phyloP scores from a whole-genome alignment of 2,888 invertebrate species.

The Drosophila melanosoma region DNA sequence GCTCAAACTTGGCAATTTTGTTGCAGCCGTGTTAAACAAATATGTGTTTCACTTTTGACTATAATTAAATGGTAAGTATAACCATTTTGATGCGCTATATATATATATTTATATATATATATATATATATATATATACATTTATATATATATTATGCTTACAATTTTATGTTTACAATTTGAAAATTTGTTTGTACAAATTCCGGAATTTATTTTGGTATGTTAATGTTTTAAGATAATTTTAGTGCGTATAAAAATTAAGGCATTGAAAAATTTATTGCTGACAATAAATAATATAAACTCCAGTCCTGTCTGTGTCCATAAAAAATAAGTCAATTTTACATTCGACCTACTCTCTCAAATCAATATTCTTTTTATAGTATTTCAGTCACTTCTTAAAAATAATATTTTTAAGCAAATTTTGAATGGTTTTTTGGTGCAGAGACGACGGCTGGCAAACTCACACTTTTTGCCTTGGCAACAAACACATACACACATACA shows the following conservation, averaged over 20 bases:
- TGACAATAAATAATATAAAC: not conserved
- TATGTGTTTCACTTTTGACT: not conserved
- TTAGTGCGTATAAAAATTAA: not conserved
- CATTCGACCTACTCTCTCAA: not conserved
- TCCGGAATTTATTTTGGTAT: no score
- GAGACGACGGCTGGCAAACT: slow-evolving; percentile 28
- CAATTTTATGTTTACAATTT: no score
- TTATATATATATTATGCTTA: no score
- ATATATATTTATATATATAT: not conserved
- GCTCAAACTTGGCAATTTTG: slow-evolving; percentile 36
- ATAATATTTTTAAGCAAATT: slow-evolving; percentile 5
- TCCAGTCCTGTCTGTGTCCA: not conserved
- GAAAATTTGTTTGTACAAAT: no score
- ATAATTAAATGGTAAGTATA: not conserved
- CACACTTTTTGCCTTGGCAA: slow-evolving; percentile 53
- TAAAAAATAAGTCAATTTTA: not conserved
- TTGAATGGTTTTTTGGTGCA: slow-evolving; percentile 34
- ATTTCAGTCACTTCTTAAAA: not conserved
- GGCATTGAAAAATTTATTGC: not conserved
- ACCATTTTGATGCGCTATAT: not conserved
- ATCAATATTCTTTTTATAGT: not conserved
- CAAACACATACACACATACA: slow-evolving; percentile 20
- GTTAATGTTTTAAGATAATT: not conserved
- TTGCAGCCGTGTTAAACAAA: slow-evolving; percentile 24
- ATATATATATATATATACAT: not conserved